Evolutionary conservation across 2,888 invertebrate genomes (phyloP), one percentile per base, ranked within the genome.

Genomic region (Nomada lathburiana): DNA sequence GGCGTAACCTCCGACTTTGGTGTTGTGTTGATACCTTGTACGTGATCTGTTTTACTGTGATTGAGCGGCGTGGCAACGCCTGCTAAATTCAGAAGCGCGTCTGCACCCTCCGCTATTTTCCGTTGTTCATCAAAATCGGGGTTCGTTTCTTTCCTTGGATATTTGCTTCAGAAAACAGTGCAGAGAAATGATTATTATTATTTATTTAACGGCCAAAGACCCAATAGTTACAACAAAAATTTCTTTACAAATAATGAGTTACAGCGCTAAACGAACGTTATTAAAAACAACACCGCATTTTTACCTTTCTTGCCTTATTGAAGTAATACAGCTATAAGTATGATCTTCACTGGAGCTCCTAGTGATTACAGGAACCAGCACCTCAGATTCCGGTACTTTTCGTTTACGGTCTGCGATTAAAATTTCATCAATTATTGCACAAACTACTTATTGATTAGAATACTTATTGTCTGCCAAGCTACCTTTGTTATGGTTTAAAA

Each of bases 321-420:
- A 93, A 11, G 93, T 92, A 55, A 93, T 92, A 76, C 93, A 93
- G 78, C 98, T 98, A 94, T 98, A 98, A 71, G 98, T 98, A 94
- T 98, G 98, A 95, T 98, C 98, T 94, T 98, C 98, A 94, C 98
- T 98, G 0, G 98, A 98, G 90, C 97, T 97, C 72, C 97, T 97
- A 3, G 98, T 98, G 89, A 98, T 97, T 86, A 98, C 96, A 89
- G 95, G 95, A 81, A 94, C 94, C 79, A 94, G 84, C 72, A 93
- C 91, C 74, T 94, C 92, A 5, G 91, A 89, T 67, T 93, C 93
- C 18, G 85, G 80, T 42, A 87, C 74, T 75, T 93, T 93, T 80
- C 89, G 91, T 57, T 93, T 94, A 50, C 93, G 93, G 89, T 94
- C 93, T 93, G 53, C 23, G 62, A 85, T 9, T 13, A n/a, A 60